Evolutionary conservation across 1,140 invertebrate species (phyloP), one percentile per base, ranked within the genome.

Genomic region (Lysiphlebus fabarum): DNA sequence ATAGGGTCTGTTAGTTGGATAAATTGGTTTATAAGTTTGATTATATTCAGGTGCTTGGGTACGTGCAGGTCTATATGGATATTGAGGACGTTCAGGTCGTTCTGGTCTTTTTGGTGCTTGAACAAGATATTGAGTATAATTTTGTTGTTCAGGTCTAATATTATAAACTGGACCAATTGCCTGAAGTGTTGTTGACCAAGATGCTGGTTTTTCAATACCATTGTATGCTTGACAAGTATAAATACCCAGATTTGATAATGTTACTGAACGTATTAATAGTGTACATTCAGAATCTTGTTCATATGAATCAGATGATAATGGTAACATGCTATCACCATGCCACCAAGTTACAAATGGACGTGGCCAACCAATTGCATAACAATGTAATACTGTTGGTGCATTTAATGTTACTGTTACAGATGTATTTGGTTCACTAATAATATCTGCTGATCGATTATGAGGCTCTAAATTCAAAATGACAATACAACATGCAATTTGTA

Each of bases 171-270:
- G 86, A 9, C 87, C 86, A 49, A 87, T 71, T 0, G 88, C 87
- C 66, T 86, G 85, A 0, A 95, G 78, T 0, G 82, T 84, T 0
- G 92, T 80, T 1, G 85, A 84, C 84, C 88, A 90, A 14, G 88
- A 87, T 1, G 87, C 87, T 5, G 91, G 86, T 58, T 85, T 84
- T 4, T 89, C 90, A 6, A 86, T 70, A 2, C 90, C 90, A 69
- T 95, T 95, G 73, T 90, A 95, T 1, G 90, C 91, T 67, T 92
- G 89, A 69, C 92, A 95, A 1, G 87, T 89, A 73, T 95, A 93
- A n/a, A 87, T 79, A 9, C 92, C 92, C 4, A 92, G 81, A 64
- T 87, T 88, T 11, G 84, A 83, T 1, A 90, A 61, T 6, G 84
- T 83, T 1, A 96, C 84, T 0, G 84, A 78, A 49, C 85, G 81